A percentile compares a stretch with the other conserved stretches of the same genome.
phyloP scores from a whole-genome alignment of 2,113 vertebrate genomes.

The Plotosus lineatus region DNA sequence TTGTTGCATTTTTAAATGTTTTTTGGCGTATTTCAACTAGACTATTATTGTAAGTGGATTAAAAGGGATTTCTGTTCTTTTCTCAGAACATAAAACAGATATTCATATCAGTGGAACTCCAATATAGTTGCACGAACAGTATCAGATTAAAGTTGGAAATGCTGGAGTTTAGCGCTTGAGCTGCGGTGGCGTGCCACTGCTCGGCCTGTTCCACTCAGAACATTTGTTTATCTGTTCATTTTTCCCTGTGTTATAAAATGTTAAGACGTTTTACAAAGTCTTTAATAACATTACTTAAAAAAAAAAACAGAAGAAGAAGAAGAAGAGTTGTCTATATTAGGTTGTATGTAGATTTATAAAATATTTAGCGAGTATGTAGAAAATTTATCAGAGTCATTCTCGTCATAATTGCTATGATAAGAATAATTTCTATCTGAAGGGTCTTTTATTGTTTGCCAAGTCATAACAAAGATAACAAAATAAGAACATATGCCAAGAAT shows the following conservation, averaged over 20 bases:
- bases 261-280: conserved; percentile 48
- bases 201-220: background rate
- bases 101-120: background rate
- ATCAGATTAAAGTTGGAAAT: background rate
- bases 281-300: conserved; percentile 51
- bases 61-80: background rate
- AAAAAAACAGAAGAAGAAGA: background rate
- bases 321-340: conserved; percentile 42
- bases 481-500: conserved; percentile 30
- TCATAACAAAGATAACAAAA: conserved; percentile 15
- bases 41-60: background rate
- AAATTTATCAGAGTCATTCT: conserved; percentile 50
- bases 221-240: conserved; percentile 15
- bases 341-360: conserved; percentile 47
- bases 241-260: conserved; percentile 26
- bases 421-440: conserved; percentile 41
- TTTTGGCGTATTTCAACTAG: too few relatives aligned
- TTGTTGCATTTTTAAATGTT: too few relatives aligned
- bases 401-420: conserved; percentile 47
- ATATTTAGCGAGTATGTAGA: conserved; percentile 49
- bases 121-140: background rate
- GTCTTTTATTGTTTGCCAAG: conserved; percentile 31
- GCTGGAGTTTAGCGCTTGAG: background rate
- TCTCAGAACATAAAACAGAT: background rate
- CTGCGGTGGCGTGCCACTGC: conserved; percentile 22